These are phyloP conservation scores for Fundulus diaphanus DNA, from an alignment of 2,797 vertebrate genomes.

Conservation along the genomic window DNA sequence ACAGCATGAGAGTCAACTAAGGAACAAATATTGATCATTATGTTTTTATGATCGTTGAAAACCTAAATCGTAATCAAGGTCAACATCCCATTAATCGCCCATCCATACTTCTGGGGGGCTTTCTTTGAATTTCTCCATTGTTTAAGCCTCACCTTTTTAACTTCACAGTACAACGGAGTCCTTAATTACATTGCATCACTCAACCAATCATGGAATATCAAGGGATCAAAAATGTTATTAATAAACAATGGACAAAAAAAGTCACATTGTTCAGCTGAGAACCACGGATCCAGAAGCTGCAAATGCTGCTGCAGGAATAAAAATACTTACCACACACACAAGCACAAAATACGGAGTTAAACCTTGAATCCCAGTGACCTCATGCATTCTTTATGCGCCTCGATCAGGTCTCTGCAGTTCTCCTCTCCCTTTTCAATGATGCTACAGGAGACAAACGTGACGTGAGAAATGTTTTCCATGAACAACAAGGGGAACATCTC, in stretches of 20 bases:
- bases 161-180: not conserved
- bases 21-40: no score
- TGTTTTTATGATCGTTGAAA: no score
- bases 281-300: not conserved
- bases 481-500: accelerated
- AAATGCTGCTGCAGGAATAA: not conserved
- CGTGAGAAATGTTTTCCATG: not conserved
- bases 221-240: no score
- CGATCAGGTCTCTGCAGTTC: conserved; percentile 88
- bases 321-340: conserved; percentile 66
- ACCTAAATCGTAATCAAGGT: no score
- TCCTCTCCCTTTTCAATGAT: conserved; percentile 97
- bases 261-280: not conserved
- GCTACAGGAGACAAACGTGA: conserved; percentile 69
- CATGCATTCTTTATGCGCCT: conserved; percentile 98
- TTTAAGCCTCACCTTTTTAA: not conserved
- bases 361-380: conserved; percentile 96
- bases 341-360: conserved; percentile 63
- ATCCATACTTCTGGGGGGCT: not conserved
- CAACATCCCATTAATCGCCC: no score
- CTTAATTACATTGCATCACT: no score
- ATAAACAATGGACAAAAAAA: not conserved
- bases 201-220: no score
- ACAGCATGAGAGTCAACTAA: no score
- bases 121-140: not conserved